phyloP scores from a whole-genome alignment of 2,888 invertebrate genomes.

The Nemotelus nigrinus region DNA sequence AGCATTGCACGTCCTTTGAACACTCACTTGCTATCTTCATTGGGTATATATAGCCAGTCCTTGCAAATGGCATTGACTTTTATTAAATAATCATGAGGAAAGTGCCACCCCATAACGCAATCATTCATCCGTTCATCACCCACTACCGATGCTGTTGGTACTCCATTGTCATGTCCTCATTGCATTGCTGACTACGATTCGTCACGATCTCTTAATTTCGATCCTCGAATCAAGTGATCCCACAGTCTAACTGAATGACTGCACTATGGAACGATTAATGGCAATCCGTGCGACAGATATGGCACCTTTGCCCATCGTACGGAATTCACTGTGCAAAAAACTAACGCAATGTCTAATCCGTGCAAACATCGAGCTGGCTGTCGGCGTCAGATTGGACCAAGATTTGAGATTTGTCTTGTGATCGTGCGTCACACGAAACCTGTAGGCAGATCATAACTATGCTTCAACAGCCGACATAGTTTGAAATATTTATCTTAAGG shows the following conservation, averaged over 20 bases:
- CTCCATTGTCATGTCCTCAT: background rate
- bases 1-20: no score
- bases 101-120: no score
- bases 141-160: no score
- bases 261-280: conserved; percentile 5
- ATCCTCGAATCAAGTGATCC: background rate
- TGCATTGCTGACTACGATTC: background rate
- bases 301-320: conserved; percentile 18
- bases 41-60: no score
- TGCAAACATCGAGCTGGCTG: background rate
- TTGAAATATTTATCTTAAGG: conserved; percentile 32
- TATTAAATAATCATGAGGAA: no score
- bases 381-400: background rate
- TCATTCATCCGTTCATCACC: no score
- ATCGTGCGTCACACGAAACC: conserved; percentile 24
- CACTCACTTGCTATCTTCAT: no score
- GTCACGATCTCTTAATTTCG: conserved; percentile 34
- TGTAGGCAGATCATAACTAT: conserved; percentile 35
- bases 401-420: conserved; percentile 3
- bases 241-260: background rate
- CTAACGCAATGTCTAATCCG: background rate
- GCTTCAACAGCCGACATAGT: conserved; percentile 10
- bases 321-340: conserved; percentile 4
- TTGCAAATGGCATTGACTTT: no score
- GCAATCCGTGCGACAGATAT: conserved; percentile 20